Evolutionary conservation across 1,140 invertebrate genomes (phyloP), one percentile per base, ranked within the genome.

Genomic region (Halictus rubicundus): DNA sequence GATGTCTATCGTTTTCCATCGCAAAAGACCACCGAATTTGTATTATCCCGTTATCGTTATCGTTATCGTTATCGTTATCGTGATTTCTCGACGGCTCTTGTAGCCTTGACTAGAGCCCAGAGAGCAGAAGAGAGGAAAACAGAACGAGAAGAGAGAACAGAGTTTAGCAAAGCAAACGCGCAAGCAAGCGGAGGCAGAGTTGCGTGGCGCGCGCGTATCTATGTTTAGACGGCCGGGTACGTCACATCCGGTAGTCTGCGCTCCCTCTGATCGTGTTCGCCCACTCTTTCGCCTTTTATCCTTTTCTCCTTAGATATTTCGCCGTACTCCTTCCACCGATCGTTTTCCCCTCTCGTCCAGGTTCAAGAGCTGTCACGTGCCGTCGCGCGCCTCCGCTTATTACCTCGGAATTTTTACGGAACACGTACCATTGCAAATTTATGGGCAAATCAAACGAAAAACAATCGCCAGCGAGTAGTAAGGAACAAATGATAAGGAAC

Each of bases 191-290:
- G 71, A 65, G 71, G 74, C 82, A 81, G 76, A 70, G 73, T 81
- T 78, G 80, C 84, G 70, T 80, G 80, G 74, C 71, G 79, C 75
- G 79, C 75, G 71, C 75, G 75, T 75, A 88, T 91, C 88, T 89
- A 91, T 89, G 87, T 90, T 90, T 90, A 90, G 88, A 89, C 81
- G 78, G 80, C 74, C 73, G 65, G 69, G 80, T 71, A 88, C 88
- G 88, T 90, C 89, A 90, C 86, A 88, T 90, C 89, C 88, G 88
- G 87, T 90, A 84, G 83, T 54, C 80, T 79, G 66, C 84, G 81
- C 80, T 83, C 82, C 81, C 78, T 80, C 78, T 83, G 59, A 74
- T 78, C 78, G 63, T 32, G 32, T 80, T 70, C 70, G 60, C 74
- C 82, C 79, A 10, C 57, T 80, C 82, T 74, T 75, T 85, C 66